Conservation (phyloP, 2,113 vertebrate species). For the Macroglossus sobrinus region DNA sequence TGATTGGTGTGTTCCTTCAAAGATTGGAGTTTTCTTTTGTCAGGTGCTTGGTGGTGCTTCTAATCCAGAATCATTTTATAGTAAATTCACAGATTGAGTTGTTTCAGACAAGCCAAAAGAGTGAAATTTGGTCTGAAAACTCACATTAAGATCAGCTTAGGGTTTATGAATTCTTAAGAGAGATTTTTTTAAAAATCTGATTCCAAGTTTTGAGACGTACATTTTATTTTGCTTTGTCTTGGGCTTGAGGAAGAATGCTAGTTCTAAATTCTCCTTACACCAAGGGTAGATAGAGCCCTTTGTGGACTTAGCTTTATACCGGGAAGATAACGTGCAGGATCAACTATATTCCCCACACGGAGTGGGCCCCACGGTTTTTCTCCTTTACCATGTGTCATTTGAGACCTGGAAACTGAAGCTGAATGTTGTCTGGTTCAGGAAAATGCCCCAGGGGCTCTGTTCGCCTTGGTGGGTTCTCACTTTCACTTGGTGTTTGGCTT, state of each 20-base stretch:
- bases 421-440: neutral
- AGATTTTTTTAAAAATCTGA: conserved; percentile 13
- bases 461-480: conserved; percentile 21
- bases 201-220: conserved; percentile 36
- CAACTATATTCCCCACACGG: neutral
- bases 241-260: neutral
- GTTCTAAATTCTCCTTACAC: neutral
- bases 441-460: neutral
- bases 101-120: neutral
- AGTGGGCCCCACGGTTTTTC: neutral
- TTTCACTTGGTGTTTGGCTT: neutral
- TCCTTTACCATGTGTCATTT: neutral
- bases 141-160: conserved; percentile 20
- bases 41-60: neutral
- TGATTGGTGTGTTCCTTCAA: neutral
- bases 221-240: conserved; percentile 30
- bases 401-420: conserved; percentile 1
- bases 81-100: neutral
- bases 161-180: conserved; percentile 46
- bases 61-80: neutral
- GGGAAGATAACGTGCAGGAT: neutral
- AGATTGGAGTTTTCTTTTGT: neutral
- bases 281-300: neutral
- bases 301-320: neutral
- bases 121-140: conserved; percentile 23